Conservation (phyloP, 2,888 invertebrate genomes). For the Maniola hyperantus region DNA sequence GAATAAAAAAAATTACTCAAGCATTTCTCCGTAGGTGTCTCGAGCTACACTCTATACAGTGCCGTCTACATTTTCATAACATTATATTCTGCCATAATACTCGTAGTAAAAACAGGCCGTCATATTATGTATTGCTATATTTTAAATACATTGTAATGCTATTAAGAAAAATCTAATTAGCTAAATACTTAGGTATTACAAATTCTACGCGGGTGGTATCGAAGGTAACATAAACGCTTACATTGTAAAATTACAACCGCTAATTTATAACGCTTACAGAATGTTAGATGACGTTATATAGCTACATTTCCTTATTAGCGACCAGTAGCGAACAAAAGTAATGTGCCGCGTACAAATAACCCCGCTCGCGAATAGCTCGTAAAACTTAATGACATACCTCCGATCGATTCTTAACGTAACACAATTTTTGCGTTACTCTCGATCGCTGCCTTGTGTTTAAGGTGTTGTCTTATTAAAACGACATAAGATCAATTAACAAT, state of each 20-base stretch:
- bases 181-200: too few species aligned
- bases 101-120: too few species aligned
- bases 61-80: too few species aligned
- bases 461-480: conserved; percentile 42
- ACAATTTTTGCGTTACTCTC: conserved; percentile 68
- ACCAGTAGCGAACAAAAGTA: conserved; percentile 25
- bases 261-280: conserved; percentile 1
- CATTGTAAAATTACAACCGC: neutral
- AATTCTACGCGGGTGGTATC: conserved; percentile 1
- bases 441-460: conserved; percentile 64
- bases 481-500: too few species aligned
- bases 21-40: too few species aligned
- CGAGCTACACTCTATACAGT: too few species aligned
- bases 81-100: too few species aligned
- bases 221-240: neutral
- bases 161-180: too few species aligned
- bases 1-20: too few species aligned
- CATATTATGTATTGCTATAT: too few species aligned
- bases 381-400: conserved; percentile 73
- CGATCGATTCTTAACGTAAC: conserved; percentile 54
- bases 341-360: conserved; percentile 29
- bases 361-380: conserved; percentile 64
- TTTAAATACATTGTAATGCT: too few species aligned
- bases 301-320: conserved; percentile 19
- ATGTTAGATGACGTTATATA: neutral